These are phyloP conservation scores for Xiphorhynchus elegans DNA, from an alignment of 2,113 vertebrate species.

Conservation along the genomic window DNA sequence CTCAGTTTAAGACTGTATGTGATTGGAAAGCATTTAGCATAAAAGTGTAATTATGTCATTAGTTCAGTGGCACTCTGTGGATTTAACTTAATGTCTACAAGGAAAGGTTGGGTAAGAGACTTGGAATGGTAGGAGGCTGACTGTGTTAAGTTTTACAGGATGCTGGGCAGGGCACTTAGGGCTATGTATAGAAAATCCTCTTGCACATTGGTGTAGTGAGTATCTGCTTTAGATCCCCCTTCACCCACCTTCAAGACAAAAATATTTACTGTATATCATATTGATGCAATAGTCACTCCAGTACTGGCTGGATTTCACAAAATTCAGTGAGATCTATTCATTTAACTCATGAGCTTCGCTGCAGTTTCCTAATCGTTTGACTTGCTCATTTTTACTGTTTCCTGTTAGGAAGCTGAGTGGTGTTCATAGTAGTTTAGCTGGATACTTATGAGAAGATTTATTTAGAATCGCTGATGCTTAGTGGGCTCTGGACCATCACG, in stretches of 20 bases:
- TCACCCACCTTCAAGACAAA: neutral
- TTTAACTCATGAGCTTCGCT: neutral
- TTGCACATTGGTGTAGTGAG: neutral
- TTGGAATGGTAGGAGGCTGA: neutral
- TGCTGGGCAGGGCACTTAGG: neutral
- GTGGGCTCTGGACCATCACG: accelerated
- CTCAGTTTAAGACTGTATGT: neutral
- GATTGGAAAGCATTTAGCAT: neutral
- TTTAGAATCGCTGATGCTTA: neutral
- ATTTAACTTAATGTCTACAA: neutral
- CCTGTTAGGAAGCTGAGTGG: neutral
- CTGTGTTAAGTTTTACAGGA: neutral
- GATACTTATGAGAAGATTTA: neutral
- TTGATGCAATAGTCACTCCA: neutral
- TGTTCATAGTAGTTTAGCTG: neutral
- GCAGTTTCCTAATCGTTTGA: neutral
- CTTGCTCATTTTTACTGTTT: neutral
- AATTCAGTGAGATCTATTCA: neutral
- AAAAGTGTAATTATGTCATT: neutral
- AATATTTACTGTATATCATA: neutral
- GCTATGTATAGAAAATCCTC: neutral
- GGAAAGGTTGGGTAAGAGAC: neutral
- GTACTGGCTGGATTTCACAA: neutral
- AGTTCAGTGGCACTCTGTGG: neutral
- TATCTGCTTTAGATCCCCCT: neutral